Evolutionary conservation across 2,113 vertebrate genomes (phyloP).

Genomic region (Callaeas wilsoni): DNA sequence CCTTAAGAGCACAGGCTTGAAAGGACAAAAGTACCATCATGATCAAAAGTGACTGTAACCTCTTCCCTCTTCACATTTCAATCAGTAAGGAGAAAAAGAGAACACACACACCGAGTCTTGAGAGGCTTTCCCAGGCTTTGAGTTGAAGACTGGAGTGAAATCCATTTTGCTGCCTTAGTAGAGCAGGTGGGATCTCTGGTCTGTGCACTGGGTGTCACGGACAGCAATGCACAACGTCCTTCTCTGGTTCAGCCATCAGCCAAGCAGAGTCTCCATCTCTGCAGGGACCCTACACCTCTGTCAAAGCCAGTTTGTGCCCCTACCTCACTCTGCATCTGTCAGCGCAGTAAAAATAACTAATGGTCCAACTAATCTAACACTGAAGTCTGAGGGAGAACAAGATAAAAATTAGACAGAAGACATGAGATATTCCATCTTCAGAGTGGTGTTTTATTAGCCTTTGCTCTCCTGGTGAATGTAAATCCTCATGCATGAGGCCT

Average conservation of each 20-base stretch:
- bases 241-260: background rate
- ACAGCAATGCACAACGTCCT: background rate
- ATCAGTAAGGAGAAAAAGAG: background rate
- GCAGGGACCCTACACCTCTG: background rate
- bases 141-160: background rate
- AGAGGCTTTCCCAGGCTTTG: background rate
- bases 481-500: background rate
- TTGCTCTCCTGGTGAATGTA: constrained; percentile 16
- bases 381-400: background rate
- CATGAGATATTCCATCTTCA: background rate
- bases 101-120: background rate
- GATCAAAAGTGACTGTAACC: background rate
- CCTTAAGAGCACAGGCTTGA: background rate
- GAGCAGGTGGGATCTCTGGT: background rate
- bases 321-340: background rate
- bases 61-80: background rate
- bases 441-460: constrained; percentile 10
- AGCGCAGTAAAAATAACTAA: constrained; percentile 24
- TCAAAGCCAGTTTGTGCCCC: background rate
- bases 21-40: background rate
- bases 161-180: background rate
- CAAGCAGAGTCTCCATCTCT: background rate
- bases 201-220: accelerated
- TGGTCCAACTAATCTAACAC: background rate
- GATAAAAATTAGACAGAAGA: background rate